These are phyloP conservation scores for Aleiodes testaceus DNA, from an alignment of 2,888 invertebrate species.

Conservation along the genomic window DNA sequence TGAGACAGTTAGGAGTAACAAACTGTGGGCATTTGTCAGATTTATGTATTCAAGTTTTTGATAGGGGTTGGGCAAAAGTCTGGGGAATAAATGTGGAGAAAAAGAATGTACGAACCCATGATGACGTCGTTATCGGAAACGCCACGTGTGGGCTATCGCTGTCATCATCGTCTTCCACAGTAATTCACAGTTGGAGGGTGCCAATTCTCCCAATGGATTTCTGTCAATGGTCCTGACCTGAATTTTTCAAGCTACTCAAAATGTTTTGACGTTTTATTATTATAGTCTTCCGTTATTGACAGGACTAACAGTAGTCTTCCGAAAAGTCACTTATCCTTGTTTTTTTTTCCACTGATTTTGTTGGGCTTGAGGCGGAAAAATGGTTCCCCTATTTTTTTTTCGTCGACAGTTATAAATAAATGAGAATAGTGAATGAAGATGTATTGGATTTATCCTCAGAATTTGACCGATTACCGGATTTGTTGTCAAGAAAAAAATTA, in stretches of 20 bases:
- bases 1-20: constrained; percentile 25
- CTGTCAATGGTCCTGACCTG: constrained; percentile 16
- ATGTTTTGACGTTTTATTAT: constrained; percentile 5
- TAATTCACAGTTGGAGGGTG: constrained; percentile 8
- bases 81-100: constrained; percentile 7
- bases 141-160: constrained; percentile 42
- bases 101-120: constrained; percentile 41
- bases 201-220: background rate
- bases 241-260: constrained; percentile 2
- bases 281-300: background rate
- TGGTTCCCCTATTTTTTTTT: too few species aligned
- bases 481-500: too few species aligned
- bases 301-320: too few species aligned
- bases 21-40: constrained; percentile 32
- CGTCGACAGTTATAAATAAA: too few species aligned
- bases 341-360: too few species aligned
- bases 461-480: too few species aligned
- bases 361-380: too few species aligned
- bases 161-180: constrained; percentile 21
- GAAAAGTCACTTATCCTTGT: too few species aligned
- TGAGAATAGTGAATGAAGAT: too few species aligned
- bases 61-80: background rate
- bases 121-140: constrained; percentile 45
- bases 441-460: too few species aligned
- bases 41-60: constrained; percentile 24